phyloP scores from a whole-genome alignment of 2,113 vertebrate genomes.

The Leiothrix lutea region DNA sequence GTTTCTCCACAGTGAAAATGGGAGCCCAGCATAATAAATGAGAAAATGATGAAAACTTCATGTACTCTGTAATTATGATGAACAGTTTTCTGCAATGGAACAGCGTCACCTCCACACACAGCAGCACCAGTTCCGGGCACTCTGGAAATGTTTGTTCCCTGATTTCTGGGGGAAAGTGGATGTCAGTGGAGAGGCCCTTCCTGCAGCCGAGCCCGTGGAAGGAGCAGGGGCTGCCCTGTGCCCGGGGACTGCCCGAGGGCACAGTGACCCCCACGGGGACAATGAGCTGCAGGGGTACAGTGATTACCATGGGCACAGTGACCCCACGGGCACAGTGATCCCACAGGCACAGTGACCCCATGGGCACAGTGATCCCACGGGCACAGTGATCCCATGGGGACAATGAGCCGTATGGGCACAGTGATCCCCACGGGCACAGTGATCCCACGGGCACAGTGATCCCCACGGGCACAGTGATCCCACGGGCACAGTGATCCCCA shows the following conservation, averaged over 20 bases:
- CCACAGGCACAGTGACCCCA: too few species aligned
- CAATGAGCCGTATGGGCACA: too few species aligned
- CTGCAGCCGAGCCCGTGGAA: background rate
- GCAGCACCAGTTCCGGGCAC: background rate
- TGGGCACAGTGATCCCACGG: too few species aligned
- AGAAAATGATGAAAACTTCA: background rate
- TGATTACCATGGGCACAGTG: background rate
- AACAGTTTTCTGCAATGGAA: background rate
- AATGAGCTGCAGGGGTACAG: too few species aligned
- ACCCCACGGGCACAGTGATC: too few species aligned
- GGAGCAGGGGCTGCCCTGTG: rapidly evolving
- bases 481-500: too few species aligned
- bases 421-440: too few species aligned
- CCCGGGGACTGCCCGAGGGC: background rate
- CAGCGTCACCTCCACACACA: background rate
- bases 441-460: too few species aligned
- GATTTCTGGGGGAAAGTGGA: background rate
- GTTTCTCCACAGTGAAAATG: background rate
- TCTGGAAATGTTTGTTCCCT: background rate
- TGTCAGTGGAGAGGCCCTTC: background rate
- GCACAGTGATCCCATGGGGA: too few species aligned
- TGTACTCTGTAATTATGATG: background rate
- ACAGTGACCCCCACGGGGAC: too few species aligned
- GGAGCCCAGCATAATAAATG: background rate
- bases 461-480: too few species aligned